Evolutionary conservation across 2,113 vertebrate species (phyloP).

Genomic region (Mobula birostris): DNA sequence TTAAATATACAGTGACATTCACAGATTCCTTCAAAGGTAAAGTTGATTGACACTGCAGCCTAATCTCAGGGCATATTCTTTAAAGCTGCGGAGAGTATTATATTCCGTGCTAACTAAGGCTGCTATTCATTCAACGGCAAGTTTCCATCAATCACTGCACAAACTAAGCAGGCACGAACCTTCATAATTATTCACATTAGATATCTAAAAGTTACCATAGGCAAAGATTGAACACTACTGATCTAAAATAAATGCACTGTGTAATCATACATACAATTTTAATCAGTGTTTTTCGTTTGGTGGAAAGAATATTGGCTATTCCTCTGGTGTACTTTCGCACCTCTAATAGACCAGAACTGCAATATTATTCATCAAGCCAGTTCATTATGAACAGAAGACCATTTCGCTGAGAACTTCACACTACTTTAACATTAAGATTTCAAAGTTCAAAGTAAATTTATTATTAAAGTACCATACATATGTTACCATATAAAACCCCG

Average conservation of each 20-base stretch:
- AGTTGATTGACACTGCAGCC: constrained; percentile 35
- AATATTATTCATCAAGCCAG: neutral
- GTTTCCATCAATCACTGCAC: constrained; percentile 27
- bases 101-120: neutral
- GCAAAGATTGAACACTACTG: neutral
- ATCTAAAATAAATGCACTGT: neutral
- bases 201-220: neutral
- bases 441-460: no score
- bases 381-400: neutral
- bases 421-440: neutral
- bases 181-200: neutral
- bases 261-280: neutral
- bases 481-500: no score
- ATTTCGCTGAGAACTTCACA: neutral
- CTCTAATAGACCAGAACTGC: neutral
- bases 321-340: neutral
- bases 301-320: neutral
- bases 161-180: neutral
- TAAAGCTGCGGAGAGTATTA: neutral
- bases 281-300: neutral
- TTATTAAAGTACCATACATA: no score
- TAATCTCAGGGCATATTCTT: neutral
- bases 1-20: neutral
- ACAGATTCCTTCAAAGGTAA: constrained; percentile 29
- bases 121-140: constrained; percentile 14